Conservation (phyloP, 37 sponge, comb jelly and placozoan genomes). For the Cliona cf. orientalis region DNA sequence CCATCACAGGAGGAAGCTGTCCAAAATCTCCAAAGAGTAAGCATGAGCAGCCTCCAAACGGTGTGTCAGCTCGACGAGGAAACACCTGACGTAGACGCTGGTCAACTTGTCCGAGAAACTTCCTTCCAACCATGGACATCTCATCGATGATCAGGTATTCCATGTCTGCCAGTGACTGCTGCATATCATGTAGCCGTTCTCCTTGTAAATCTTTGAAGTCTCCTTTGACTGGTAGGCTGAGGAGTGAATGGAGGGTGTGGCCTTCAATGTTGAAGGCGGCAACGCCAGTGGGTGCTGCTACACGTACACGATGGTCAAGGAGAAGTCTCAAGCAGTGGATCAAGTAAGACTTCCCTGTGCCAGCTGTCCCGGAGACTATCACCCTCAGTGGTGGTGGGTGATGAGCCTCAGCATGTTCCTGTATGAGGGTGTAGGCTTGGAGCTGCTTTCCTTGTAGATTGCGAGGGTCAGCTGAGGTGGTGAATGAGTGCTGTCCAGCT, state of each 20-base stretch:
- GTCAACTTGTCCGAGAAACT: constrained; percentile 56
- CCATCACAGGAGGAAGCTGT: too few relatives aligned
- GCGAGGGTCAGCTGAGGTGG: constrained; percentile 33
- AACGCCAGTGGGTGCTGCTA: constrained; percentile 67
- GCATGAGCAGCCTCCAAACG: constrained; percentile 59
- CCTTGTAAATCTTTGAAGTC: constrained; percentile 49
- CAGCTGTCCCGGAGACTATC: constrained; percentile 54
- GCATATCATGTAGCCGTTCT: constrained; percentile 26
- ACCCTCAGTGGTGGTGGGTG: constrained; percentile 13
- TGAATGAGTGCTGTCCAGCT: constrained; percentile 14
- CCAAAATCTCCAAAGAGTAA: constrained; percentile 65
- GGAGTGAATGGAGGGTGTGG: constrained; percentile 49
- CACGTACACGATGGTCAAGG: constrained; percentile 10
- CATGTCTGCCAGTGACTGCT: constrained; percentile 34
- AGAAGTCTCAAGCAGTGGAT: constrained; percentile 56
- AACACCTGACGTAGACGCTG: constrained; percentile 46
- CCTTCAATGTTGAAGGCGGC: constrained; percentile 64
- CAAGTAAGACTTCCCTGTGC: constrained; percentile 53
- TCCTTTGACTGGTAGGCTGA: constrained; percentile 30
- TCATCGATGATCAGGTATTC: constrained; percentile 68
- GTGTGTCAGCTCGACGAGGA: constrained; percentile 29
- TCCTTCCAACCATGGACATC: constrained; percentile 63
- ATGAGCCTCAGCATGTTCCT: constrained; percentile 12
- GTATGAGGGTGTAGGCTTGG: constrained; percentile 37
- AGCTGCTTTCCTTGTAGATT: constrained; percentile 44